A percentile compares a stretch with the other conserved stretches of the same genome.
These are phyloP conservation scores for Epiblema foenella DNA, from an alignment of 2,888 invertebrate species.

Conservation along the genomic window DNA sequence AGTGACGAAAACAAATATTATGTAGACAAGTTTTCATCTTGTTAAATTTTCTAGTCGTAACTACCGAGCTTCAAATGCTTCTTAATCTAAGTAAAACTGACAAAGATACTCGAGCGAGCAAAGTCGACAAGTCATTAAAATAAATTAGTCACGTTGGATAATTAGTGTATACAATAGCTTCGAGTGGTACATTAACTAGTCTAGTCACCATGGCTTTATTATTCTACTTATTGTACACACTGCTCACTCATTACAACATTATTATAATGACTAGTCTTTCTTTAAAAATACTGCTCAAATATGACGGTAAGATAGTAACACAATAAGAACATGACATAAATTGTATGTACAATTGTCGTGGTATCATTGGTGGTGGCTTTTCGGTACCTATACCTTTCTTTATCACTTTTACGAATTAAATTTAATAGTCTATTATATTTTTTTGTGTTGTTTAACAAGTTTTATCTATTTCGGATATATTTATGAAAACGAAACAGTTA, in stretches of 20 bases:
- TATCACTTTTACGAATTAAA: too few relatives aligned
- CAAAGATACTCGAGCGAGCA: not conserved
- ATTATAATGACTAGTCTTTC: constrained; percentile 33
- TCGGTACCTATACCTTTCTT: too few relatives aligned
- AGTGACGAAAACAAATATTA: too few relatives aligned
- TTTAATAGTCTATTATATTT: too few relatives aligned
- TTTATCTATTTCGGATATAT: too few relatives aligned
- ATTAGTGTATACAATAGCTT: constrained; percentile 33
- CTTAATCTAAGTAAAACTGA: not conserved
- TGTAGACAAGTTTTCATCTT: too few relatives aligned
- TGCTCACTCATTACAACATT: constrained; percentile 25
- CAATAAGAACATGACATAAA: not conserved
- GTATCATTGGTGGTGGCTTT: not conserved
- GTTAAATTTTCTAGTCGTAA: too few relatives aligned
- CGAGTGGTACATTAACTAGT: constrained; percentile 15
- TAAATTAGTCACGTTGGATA: constrained; percentile 37
- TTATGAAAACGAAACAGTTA: too few relatives aligned
- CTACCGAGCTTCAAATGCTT: not conserved
- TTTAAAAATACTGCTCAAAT: not conserved
- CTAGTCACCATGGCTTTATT: constrained; percentile 25
- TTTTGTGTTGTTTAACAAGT: too few relatives aligned
- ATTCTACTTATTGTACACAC: constrained; percentile 19
- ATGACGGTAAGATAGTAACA: not conserved
- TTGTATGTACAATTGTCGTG: not conserved
- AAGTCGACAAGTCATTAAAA: constrained; percentile 23